Percentiles rank a stretch among this genome's conserved stretches.
Conservation (phyloP, 2,888 invertebrate genomes). For the Philaethria dido region DNA sequence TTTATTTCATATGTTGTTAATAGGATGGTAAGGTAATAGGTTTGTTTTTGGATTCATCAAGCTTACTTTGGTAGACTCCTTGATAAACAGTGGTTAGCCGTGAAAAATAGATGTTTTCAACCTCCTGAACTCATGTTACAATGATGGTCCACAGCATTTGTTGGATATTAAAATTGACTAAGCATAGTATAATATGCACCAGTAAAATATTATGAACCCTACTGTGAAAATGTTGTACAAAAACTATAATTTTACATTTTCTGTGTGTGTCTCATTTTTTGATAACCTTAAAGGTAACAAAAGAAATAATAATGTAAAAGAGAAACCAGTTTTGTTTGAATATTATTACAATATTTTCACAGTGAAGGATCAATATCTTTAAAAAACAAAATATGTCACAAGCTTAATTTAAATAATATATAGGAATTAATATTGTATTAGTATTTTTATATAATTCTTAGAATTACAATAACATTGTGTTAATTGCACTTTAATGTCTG, state of each 20-base stretch:
- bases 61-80: too few species aligned
- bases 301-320: neutral
- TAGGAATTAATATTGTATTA: slow-evolving; percentile 37
- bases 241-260: neutral
- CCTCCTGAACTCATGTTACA: too few species aligned
- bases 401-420: slow-evolving; percentile 21
- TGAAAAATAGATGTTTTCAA: too few species aligned
- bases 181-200: neutral
- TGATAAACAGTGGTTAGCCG: too few species aligned
- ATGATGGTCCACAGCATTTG: neutral
- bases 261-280: neutral
- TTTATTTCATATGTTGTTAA: too few species aligned
- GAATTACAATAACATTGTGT: slow-evolving; percentile 40
- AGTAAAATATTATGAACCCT: neutral
- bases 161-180: neutral
- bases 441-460: slow-evolving; percentile 33
- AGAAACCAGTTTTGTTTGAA: neutral
- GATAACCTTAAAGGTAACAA: neutral
- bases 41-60: too few species aligned
- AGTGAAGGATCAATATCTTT: neutral
- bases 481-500: slow-evolving; percentile 58
- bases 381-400: slow-evolving; percentile 14
- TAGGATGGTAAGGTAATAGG: too few species aligned
- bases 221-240: neutral
- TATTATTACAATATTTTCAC: neutral